Evolutionary conservation across 2,113 vertebrate genomes (phyloP).

Genomic region (Manacus vitellinus): DNA sequence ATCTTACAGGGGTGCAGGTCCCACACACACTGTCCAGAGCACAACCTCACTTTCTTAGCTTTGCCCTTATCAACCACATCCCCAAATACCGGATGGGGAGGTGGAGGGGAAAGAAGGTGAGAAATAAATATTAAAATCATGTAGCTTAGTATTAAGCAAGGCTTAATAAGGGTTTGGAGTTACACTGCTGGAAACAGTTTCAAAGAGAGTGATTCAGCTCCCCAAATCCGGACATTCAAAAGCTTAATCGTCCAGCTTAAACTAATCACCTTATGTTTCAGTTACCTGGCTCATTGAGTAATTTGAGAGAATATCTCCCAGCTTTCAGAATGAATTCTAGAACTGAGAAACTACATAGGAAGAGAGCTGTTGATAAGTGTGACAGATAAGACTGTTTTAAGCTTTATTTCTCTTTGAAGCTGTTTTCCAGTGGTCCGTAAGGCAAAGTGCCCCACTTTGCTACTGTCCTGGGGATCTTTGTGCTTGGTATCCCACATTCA

Average conservation of each 20-base stretch:
- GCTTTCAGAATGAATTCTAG: background rate
- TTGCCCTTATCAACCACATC: fast-evolving
- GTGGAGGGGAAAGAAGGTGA: background rate
- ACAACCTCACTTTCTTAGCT: background rate
- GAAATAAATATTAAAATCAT: background rate
- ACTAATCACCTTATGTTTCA: conserved; percentile 52
- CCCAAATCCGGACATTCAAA: background rate
- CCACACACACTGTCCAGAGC: fast-evolving
- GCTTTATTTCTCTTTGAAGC: conserved; percentile 1
- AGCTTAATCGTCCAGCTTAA: conserved; percentile 12
- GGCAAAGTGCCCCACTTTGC: background rate
- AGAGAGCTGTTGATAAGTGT: background rate
- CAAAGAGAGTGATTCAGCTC: conserved; percentile 35
- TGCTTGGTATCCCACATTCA: background rate
- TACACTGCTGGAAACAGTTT: background rate
- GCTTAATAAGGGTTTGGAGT: background rate
- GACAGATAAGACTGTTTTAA: background rate
- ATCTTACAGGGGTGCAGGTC: background rate
- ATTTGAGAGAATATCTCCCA: background rate
- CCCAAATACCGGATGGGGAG: fast-evolving
- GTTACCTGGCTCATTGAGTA: conserved; percentile 42
- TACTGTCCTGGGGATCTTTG: background rate
- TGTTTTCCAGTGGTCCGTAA: fast-evolving
- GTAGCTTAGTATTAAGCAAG: background rate
- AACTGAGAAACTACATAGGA: background rate